Evolutionary conservation across 92 coral and sea anemone genomes (phyloP).

Genomic region (Epizoanthus rinbou): DNA sequence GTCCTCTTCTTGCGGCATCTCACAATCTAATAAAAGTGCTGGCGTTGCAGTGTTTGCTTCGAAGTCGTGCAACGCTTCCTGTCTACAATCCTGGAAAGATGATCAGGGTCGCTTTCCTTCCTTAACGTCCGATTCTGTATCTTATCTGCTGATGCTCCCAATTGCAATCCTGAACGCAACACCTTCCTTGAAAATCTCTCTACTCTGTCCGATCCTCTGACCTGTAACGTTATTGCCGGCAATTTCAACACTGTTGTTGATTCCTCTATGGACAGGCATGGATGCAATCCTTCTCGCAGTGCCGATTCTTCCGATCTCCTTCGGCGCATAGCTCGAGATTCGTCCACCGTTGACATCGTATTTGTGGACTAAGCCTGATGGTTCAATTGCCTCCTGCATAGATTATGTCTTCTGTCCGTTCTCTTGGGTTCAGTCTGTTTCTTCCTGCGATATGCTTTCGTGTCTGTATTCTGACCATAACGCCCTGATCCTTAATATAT

Average conservation of each 20-base stretch:
- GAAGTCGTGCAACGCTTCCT: neutral
- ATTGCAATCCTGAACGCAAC: neutral
- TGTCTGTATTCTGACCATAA: slow-evolving; percentile 48
- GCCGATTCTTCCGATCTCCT: too few species aligned
- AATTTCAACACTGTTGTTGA: slow-evolving; percentile 69
- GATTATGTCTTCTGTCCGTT: slow-evolving; percentile 58
- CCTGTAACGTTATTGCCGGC: slow-evolving; percentile 38
- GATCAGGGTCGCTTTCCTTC: slow-evolving; percentile 43
- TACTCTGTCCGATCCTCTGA: too few species aligned
- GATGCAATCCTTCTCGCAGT: slow-evolving; percentile 18
- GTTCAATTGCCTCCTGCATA: slow-evolving; percentile 46
- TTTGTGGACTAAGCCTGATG: slow-evolving; percentile 49
- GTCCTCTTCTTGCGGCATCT: slow-evolving; percentile 27
- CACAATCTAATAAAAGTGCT: slow-evolving; percentile 18
- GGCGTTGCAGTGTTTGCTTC: slow-evolving; percentile 52
- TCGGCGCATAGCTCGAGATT: too few species aligned
- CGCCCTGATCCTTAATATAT: neutral
- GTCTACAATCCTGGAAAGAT: neutral
- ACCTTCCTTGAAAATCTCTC: slow-evolving; percentile 36
- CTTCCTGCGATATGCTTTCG: neutral
- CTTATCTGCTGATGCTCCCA: slow-evolving; percentile 56
- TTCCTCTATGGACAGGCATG: slow-evolving; percentile 42
- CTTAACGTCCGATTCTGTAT: slow-evolving; percentile 4
- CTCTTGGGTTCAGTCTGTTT: slow-evolving; percentile 37
- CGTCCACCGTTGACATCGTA: slow-evolving; percentile 38